phyloP scores from a whole-genome alignment of 2,888 invertebrate species.

The Drosophila paracracens region DNA sequence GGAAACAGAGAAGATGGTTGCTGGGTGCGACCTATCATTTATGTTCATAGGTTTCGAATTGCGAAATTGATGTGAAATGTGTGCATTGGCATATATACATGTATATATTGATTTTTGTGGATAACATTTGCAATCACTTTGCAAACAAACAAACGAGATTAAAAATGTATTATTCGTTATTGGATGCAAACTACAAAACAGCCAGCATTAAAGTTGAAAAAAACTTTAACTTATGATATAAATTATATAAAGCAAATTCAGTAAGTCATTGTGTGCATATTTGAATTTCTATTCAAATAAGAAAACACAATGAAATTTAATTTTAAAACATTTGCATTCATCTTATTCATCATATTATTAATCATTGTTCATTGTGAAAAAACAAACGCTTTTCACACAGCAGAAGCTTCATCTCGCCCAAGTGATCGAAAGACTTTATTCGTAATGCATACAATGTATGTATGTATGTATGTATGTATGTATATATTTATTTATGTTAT shows the following conservation, averaged over 20 bases:
- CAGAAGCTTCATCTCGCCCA: conserved; percentile 8
- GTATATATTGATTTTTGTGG: neutral
- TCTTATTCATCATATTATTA: neutral
- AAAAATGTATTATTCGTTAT: neutral
- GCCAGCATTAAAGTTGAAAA: neutral
- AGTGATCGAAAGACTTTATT: neutral
- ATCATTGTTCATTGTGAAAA: neutral
- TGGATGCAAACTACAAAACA: too few species aligned
- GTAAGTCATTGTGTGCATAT: neutral
- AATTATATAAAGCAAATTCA: neutral
- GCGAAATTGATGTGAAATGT: neutral
- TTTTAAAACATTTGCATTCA: neutral
- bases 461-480: neutral
- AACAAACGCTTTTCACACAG: neutral
- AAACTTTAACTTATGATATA: neutral
- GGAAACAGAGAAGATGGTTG: neutral
- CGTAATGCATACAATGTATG: neutral
- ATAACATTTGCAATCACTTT: neutral
- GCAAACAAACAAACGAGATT: neutral
- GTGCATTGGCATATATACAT: neutral
- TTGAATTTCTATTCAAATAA: neutral
- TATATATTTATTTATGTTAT: neutral
- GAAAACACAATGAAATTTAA: neutral
- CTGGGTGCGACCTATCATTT: neutral
- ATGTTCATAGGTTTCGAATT: neutral